phyloP scores from a whole-genome alignment of 2,797 vertebrate genomes.

The Capromys pilorides region DNA sequence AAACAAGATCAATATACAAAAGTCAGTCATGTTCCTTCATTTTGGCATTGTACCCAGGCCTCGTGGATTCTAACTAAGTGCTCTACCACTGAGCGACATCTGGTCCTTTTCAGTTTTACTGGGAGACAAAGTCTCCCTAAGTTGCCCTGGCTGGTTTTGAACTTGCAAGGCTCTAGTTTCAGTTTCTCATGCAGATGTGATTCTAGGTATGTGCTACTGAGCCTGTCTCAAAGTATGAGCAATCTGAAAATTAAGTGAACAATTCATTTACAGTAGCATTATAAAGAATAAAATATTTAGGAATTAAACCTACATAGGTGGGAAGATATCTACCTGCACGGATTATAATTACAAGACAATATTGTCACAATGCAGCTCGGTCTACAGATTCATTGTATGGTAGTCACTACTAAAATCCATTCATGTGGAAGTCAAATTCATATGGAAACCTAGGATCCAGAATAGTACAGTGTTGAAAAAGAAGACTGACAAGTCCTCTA shows the following conservation, averaged over 20 bases:
- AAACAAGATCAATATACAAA: background rate
- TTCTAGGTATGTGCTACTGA: background rate
- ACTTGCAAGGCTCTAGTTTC: background rate
- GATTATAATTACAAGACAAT: background rate
- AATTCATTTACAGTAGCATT: background rate
- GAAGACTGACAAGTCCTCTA: background rate
- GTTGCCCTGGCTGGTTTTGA: background rate
- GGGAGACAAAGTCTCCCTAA: background rate
- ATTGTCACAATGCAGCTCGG: background rate
- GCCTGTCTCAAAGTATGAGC: background rate
- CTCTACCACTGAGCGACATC: background rate
- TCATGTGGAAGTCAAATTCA: background rate
- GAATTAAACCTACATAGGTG: background rate
- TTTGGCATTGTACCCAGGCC: background rate
- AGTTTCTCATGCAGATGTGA: background rate
- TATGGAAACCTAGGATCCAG: background rate
- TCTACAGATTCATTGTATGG: background rate
- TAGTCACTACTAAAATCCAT: background rate
- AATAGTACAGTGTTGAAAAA: conserved; percentile 16
- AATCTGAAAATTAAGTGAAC: conserved; percentile 36
- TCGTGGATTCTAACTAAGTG: background rate
- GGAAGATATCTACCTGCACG: background rate
- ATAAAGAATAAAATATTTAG: conserved; percentile 1
- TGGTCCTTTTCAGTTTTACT: background rate
- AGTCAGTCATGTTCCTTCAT: background rate